A percentile compares a stretch with the other conserved stretches of the same genome.
phyloP scores from a whole-genome alignment of 2,888 invertebrate species.

The Acanthococcus lagerstroemiae region DNA sequence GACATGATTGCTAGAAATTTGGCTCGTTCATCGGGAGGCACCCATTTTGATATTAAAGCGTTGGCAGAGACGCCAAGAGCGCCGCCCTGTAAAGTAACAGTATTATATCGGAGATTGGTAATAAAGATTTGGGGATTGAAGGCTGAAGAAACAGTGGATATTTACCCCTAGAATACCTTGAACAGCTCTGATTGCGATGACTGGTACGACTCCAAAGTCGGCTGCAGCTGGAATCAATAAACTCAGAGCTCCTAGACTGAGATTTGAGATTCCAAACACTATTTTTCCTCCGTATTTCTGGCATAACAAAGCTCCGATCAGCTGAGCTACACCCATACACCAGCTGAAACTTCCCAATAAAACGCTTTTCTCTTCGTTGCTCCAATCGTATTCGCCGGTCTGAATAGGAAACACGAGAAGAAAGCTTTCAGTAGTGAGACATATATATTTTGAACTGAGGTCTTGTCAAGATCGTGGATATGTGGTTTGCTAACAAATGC shows the following conservation, averaged over 20 bases:
- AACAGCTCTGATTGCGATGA: constrained; percentile 53
- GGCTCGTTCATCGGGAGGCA: constrained; percentile 66
- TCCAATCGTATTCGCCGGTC: constrained; percentile 55
- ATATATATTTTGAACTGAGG: too few species aligned
- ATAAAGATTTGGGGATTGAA: too few species aligned
- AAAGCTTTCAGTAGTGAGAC: too few species aligned
- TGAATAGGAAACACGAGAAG: too few species aligned
- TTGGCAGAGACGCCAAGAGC: constrained; percentile 62
- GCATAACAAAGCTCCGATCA: constrained; percentile 59
- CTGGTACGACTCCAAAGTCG: constrained; percentile 50
- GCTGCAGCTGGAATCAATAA: constrained; percentile 55
- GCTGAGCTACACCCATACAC: constrained; percentile 61
- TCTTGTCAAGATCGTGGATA: too few species aligned
- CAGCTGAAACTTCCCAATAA: constrained; percentile 60
- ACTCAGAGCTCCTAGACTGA: constrained; percentile 56
- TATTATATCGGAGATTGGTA: too few species aligned
- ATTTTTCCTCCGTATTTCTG: constrained; percentile 60
- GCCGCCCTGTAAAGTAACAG: constrained; percentile 40
- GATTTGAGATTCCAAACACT: constrained; percentile 59
- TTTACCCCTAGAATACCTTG: constrained; percentile 59
- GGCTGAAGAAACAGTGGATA: constrained; percentile 27
- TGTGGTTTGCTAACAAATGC: too few species aligned
- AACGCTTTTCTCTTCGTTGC: constrained; percentile 51
- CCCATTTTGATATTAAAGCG: constrained; percentile 74
- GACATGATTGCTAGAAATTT: constrained; percentile 54